phyloP scores from a whole-genome alignment of 30 jellyfish, hydroid and myxozoan species.

The Chironex yamaguchii region DNA sequence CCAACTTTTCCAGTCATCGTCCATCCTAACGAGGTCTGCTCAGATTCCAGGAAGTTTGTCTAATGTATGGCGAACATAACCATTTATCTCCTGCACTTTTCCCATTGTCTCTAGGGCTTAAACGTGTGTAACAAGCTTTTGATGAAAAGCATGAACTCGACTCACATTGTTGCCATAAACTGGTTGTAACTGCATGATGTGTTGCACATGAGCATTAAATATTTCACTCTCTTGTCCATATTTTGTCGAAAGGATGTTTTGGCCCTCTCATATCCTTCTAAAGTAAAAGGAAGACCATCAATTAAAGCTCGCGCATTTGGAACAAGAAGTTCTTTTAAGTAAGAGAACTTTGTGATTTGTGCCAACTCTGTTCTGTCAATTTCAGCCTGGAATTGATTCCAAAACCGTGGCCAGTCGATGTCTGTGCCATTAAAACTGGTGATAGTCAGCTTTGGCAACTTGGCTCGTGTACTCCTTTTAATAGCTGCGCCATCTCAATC shows the following conservation, averaged over 20 bases:
- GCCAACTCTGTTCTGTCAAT: slow-evolving; percentile 41
- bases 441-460: slow-evolving; percentile 46
- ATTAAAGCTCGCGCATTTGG: slow-evolving; percentile 15
- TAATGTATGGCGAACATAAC: slow-evolving; percentile 67
- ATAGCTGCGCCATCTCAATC: too few species aligned
- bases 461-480: slow-evolving; percentile 14
- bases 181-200: slow-evolving; percentile 57
- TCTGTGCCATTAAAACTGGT: slow-evolving; percentile 47
- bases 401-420: slow-evolving; percentile 24
- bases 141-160: slow-evolving; percentile 54
- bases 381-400: slow-evolving; percentile 66
- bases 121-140: slow-evolving; percentile 48
- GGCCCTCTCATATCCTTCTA: slow-evolving; percentile 59
- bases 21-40: slow-evolving; percentile 71
- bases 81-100: slow-evolving; percentile 52
- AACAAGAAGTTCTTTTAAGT: slow-evolving; percentile 41
- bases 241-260: slow-evolving; percentile 48
- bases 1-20: slow-evolving; percentile 82
- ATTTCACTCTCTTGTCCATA: slow-evolving; percentile 75
- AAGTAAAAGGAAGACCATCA: slow-evolving; percentile 65
- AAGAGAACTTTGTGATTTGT: slow-evolving; percentile 57
- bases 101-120: slow-evolving; percentile 86
- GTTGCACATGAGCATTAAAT: slow-evolving; percentile 68
- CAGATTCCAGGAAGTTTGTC: slow-evolving; percentile 78
- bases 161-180: slow-evolving; percentile 32